Conservation (phyloP, 2,888 invertebrate genomes). For the Margaritifera margaritifera region DNA sequence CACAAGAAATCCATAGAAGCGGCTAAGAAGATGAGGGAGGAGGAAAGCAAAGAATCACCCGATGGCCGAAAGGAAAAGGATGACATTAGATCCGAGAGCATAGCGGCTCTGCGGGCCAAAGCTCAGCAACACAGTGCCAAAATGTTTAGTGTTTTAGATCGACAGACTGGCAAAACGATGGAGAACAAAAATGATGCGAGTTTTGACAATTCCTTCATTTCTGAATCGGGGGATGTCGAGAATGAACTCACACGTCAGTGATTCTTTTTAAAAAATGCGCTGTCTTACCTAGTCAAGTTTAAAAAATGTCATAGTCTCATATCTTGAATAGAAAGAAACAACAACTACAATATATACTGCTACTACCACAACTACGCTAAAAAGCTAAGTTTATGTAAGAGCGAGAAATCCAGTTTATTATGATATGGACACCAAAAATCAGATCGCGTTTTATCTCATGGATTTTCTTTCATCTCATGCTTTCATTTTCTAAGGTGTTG, state of each 20-base stretch:
- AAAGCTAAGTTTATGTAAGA: too few species aligned
- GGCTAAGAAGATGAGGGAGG: constrained; percentile 92
- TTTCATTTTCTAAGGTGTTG: too few species aligned
- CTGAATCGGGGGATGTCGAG: constrained; percentile 30
- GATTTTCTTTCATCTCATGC: too few species aligned
- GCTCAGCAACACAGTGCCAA: constrained; percentile 87
- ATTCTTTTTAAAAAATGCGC: background rate
- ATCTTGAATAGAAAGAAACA: too few species aligned
- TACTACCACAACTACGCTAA: too few species aligned
- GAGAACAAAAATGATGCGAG: constrained; percentile 16
- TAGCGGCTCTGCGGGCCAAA: constrained; percentile 93
- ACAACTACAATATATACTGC: too few species aligned
- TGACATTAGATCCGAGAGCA: constrained; percentile 87
- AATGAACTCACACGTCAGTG: constrained; percentile 19
- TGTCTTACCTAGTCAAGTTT: background rate
- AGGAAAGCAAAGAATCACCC: constrained; percentile 75
- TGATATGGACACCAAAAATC: too few species aligned
- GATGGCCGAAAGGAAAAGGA: constrained; percentile 68
- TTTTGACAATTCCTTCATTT: constrained; percentile 46
- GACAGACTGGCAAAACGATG: background rate
- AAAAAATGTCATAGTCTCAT: too few species aligned
- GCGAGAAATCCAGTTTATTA: too few species aligned
- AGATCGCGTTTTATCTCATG: too few species aligned
- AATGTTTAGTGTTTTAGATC: constrained; percentile 30
- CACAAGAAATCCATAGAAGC: constrained; percentile 98